phyloP scores from a whole-genome alignment of 2,113 vertebrate genomes.

The Oreocharis arfaki region DNA sequence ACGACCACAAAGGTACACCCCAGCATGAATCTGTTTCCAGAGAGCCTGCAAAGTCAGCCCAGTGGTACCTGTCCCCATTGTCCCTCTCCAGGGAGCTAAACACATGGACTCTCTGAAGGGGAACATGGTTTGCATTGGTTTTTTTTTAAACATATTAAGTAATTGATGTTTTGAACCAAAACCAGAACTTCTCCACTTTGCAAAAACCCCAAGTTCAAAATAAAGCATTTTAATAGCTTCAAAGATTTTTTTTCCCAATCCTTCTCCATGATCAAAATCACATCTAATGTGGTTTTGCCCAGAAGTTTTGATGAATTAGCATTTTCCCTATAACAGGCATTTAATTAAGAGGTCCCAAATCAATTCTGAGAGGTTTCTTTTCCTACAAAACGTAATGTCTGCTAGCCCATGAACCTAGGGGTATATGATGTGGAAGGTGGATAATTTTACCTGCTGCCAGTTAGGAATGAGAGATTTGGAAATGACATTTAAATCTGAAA shows the following conservation, averaged over 20 bases:
- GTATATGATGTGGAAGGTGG: background rate
- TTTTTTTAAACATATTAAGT: background rate
- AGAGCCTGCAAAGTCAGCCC: background rate
- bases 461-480: background rate
- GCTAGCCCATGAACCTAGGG: background rate
- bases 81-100: background rate
- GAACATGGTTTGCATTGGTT: background rate
- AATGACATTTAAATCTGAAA: background rate
- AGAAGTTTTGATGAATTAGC: background rate
- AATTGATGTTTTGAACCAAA: background rate
- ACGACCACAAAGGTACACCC: background rate
- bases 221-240: background rate
- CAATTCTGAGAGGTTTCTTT: background rate
- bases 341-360: background rate
- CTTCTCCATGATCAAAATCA: background rate
- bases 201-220: background rate
- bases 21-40: fast-evolving
- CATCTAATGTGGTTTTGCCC: background rate
- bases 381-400: background rate
- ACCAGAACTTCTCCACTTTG: background rate
- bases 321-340: background rate
- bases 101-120: fast-evolving
- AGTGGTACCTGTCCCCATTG: background rate
- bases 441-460: background rate
- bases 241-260: background rate